Evolutionary conservation across 2,888 invertebrate genomes (phyloP).

Genomic region (Mylabris sibirica): DNA sequence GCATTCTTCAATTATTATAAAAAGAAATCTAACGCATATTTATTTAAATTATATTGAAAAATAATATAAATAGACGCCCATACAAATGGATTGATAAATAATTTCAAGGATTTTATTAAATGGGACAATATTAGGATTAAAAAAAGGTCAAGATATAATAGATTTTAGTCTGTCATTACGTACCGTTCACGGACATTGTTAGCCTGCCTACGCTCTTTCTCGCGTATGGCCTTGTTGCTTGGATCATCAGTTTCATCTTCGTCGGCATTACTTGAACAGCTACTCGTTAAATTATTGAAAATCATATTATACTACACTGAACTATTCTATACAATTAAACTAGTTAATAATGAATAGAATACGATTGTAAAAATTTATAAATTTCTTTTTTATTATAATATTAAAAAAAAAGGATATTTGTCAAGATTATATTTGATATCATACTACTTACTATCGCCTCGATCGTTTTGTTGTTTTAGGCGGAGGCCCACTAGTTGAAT

Average conservation of each 20-base stretch:
- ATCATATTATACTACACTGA: constrained; percentile 11
- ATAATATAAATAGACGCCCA: background rate
- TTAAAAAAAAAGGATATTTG: background rate
- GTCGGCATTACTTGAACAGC: constrained; percentile 83
- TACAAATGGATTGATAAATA: background rate
- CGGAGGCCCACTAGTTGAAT: constrained; percentile 66
- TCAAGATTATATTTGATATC: background rate
- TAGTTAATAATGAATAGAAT: too few species aligned
- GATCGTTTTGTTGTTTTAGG: constrained; percentile 69
- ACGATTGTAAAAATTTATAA: background rate
- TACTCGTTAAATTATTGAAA: constrained; percentile 35
- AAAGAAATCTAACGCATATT: background rate
- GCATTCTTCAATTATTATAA: too few species aligned
- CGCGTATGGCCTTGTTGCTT: constrained; percentile 89
- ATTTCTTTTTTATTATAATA: background rate
- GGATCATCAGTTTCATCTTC: constrained; percentile 85
- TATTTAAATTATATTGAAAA: background rate
- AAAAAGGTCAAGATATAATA: background rate
- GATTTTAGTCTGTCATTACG: constrained; percentile 63
- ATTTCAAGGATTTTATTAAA: background rate
- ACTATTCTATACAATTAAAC: too few species aligned
- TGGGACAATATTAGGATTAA: constrained; percentile 8
- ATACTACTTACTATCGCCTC: constrained; percentile 77
- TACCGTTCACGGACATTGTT: constrained; percentile 98
- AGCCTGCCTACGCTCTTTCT: constrained; percentile 93